Base-by-base conservation (phyloP, 2,797 vertebrate genomes). In the Phaenicophaeus curvirostris region DNA sequence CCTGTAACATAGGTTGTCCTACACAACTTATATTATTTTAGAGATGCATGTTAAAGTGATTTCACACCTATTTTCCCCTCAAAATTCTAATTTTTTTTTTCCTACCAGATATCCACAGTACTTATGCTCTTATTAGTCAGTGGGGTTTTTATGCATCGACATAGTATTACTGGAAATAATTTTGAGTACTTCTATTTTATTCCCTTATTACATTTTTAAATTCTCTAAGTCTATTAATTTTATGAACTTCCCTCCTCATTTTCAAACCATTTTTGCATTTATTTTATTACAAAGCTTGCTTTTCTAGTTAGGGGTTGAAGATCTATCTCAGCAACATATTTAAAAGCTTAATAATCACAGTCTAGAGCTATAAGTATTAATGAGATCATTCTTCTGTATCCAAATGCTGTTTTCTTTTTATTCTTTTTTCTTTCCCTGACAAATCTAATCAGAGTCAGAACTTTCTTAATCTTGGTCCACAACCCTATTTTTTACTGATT, bases 51-150 rank as follows among this genome's bases (percentile, higher is more conserved):
- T 61, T 57, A 61, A 78, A 84, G 69, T 62, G 0, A 6, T 71
- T 80, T 57, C 62, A 20, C 9, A 25, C 13, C 2, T 62, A 21
- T 37, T 76, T 61, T 3, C 0, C 0, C 11, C 7, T 1, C 3
- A 3, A 37, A 55, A 42, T 54, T 51, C 20, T 41, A 5, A 5
- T 62, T 3, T 44, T n/a, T 27, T 73, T 41, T 30, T 61, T 89
- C n/a, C 35, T 50, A 39, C 17, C 7, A 61, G 18, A 24, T 51
- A 19, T 9, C 7, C 30, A 44, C 15, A 62, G 62, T 25, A 55
- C 5, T 57, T 48, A 27, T 19, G 6, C 25, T 77, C 42, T 85
- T n/a, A 75, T 50, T 66, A 65, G 4, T 31, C 18, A 28, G 30
- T 66, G 14, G 1, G 1, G 31, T 69, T 67, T 67, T 7, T 28